A percentile compares a stretch with the other conserved stretches of the same genome.
phyloP scores from a whole-genome alignment of 2,797 vertebrate species.

The Aldrovandia affinis region DNA sequence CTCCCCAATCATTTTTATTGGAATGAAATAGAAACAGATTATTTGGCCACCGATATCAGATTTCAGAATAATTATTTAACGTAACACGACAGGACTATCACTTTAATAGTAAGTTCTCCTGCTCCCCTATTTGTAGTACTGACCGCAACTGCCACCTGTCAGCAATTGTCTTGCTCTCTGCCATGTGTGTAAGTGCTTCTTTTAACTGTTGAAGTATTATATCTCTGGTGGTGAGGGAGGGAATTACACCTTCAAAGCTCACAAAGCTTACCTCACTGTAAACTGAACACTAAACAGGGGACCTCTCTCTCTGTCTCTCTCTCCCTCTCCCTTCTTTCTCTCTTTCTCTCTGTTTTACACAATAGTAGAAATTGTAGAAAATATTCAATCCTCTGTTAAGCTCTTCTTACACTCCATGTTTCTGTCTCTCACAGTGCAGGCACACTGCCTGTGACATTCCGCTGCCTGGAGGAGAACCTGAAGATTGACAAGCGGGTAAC shows the following conservation, averaged over 20 bases:
- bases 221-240: neutral
- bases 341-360: no score
- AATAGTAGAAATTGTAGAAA: neutral
- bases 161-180: neutral
- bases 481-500: slow-evolving; percentile 82
- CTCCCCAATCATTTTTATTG: no score
- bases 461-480: slow-evolving; percentile 85
- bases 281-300: no score
- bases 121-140: neutral
- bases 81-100: neutral
- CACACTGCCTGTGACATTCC: slow-evolving; percentile 83
- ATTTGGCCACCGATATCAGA: no score
- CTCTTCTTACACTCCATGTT: neutral
- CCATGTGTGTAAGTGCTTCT: neutral
- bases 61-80: no score
- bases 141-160: neutral
- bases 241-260: neutral
- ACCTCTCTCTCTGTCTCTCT: neutral
- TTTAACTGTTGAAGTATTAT: neutral
- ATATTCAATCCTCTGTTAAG: neutral
- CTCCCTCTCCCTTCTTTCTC: neutral
- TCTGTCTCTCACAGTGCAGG: slow-evolving; percentile 71
- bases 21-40: no score
- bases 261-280: neutral
- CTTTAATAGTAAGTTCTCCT: neutral